Evolutionary conservation across 2,797 vertebrate genomes (phyloP).

Genomic region (Momotus momota): DNA sequence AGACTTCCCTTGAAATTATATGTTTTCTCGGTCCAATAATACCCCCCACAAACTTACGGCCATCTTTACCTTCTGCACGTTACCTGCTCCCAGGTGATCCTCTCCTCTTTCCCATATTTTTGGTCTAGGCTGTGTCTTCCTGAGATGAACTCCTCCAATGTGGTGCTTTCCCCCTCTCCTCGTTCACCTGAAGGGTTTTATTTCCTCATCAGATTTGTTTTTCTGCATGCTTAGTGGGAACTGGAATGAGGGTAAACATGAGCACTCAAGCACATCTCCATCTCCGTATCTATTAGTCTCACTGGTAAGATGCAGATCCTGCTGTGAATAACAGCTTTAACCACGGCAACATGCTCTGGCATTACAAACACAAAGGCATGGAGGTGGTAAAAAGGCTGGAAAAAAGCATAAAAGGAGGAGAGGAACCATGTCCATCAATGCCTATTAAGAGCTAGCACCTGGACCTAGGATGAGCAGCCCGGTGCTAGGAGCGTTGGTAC

Average conservation of each 20-base stretch:
- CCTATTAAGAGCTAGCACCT: neutral
- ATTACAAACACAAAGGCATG: neutral
- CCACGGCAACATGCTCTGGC: neutral
- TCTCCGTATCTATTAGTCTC: neutral
- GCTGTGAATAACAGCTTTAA: conserved; percentile 34
- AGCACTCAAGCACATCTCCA: accelerated
- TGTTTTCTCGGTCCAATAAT: neutral
- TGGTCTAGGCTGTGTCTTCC: neutral
- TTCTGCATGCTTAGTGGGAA: neutral
- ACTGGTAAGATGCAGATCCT: conserved; percentile 17
- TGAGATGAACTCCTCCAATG: neutral
- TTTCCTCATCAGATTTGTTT: neutral
- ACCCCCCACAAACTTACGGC: neutral
- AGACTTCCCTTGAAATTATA: neutral
- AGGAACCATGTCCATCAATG: neutral
- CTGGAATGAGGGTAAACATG: neutral
- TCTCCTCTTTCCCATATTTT: neutral
- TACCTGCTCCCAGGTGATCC: neutral
- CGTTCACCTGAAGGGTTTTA: neutral
- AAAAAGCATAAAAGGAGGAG: neutral
- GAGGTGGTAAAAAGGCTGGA: neutral
- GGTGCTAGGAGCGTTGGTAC: neutral
- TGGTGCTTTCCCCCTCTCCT: neutral
- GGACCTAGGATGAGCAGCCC: neutral
- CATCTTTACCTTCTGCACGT: neutral